Evolutionary conservation across 2,113 vertebrate genomes (phyloP).

Genomic region (Drymodes brunneopygia): DNA sequence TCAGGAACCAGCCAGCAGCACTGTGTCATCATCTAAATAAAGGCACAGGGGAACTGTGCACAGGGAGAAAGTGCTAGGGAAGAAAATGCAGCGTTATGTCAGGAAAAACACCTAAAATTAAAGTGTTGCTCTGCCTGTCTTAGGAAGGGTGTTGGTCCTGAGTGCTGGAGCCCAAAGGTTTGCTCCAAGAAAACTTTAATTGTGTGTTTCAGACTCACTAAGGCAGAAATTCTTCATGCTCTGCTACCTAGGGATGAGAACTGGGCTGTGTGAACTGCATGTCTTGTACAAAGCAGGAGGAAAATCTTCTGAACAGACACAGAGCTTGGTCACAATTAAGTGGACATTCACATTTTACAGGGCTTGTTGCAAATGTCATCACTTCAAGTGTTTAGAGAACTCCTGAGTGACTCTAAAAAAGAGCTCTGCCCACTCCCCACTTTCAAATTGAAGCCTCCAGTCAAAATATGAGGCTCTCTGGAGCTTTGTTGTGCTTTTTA

Average conservation of each 20-base stretch:
- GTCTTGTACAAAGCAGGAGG: not conserved
- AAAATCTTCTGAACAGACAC: not conserved
- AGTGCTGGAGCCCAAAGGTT: not conserved
- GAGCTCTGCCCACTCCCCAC: not conserved
- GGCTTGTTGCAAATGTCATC: not conserved
- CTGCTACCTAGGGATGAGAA: not conserved
- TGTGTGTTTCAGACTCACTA: not conserved
- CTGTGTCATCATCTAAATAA: not conserved
- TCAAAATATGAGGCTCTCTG: not conserved
- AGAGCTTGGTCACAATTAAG: not conserved
- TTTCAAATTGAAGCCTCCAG: not conserved
- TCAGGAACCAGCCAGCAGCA: not conserved
- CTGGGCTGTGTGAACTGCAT: not conserved
- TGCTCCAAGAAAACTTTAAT: not conserved
- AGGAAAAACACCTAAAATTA: not conserved
- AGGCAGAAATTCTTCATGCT: not conserved
- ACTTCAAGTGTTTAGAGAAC: not conserved
- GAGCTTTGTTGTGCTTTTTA: not conserved
- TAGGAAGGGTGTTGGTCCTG: not conserved
- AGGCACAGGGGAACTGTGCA: not conserved
- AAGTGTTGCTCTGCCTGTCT: not conserved
- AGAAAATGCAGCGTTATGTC: rapidly evolving
- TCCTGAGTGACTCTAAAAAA: not conserved
- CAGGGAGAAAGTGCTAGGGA: not conserved
- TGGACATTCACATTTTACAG: not conserved